Evolutionary conservation across 2,113 vertebrate genomes (phyloP).

Genomic region (Leptosomus discolor): DNA sequence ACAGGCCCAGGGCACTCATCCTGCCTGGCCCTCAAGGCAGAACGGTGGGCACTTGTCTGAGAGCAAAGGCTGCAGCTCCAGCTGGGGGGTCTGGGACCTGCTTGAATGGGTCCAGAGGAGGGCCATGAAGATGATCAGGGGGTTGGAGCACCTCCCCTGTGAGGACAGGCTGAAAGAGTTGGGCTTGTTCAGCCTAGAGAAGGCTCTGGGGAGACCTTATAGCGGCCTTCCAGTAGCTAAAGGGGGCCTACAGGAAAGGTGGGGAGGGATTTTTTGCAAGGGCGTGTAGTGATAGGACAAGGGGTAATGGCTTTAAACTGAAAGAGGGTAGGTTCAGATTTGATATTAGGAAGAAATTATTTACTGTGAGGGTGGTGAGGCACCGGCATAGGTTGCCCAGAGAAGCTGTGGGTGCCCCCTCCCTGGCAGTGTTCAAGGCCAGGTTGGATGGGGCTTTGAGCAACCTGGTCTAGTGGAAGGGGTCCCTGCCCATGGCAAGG

Average conservation of each 20-base stretch:
- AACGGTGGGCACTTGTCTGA: too few relatives aligned
- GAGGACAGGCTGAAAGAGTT: background rate
- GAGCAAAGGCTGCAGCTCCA: too few relatives aligned
- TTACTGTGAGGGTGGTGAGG: background rate
- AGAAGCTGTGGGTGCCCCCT: background rate
- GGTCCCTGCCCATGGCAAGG: background rate
- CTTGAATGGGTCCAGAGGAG: background rate
- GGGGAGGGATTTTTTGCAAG: background rate
- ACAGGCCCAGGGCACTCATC: too few relatives aligned
- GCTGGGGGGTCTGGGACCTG: too few relatives aligned
- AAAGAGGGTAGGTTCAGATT: background rate
- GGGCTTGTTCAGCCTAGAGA: background rate
- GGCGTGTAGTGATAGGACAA: background rate
- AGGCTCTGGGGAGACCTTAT: background rate
- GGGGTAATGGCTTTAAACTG: background rate
- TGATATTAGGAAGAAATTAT: background rate
- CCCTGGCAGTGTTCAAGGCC: background rate
- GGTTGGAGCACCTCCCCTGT: background rate
- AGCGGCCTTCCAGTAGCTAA: background rate
- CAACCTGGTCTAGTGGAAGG: background rate
- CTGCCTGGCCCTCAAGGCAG: too few relatives aligned
- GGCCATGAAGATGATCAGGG: too few relatives aligned
- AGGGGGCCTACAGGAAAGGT: background rate
- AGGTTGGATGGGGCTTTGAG: background rate
- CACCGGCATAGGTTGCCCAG: too few relatives aligned